Evolutionary conservation across 2,797 vertebrate species (phyloP), one percentile per base, ranked within the genome.

Genomic region (Dromococcyx pavoninus): DNA sequence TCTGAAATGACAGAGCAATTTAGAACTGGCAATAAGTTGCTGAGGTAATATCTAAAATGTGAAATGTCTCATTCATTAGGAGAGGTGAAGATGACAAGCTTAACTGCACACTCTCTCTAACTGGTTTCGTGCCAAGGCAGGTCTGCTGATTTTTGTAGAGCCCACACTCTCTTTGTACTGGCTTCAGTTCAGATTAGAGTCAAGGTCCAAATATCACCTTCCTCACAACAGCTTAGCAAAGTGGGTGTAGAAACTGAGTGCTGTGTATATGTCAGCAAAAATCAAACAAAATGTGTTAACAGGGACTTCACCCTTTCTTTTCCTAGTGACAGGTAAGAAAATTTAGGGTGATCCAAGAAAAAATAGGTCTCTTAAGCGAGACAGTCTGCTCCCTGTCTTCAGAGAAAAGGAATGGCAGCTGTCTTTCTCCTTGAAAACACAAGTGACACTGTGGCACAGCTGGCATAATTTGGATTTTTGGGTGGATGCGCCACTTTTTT

Each of bases 401-500:
- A 43, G 66, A 79, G 56, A 57, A 76, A n/a, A 46, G 71, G 44
- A 75, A 37, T 83, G 93, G 77, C 86, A 94, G 78, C 88, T 96
- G 88, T 94, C 83, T 71, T 91, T 86, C 89, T 86, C 85, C 83
- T 92, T 93, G 78, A 76, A 91, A 86, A 51, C 62, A 76, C 56
- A 84, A 90, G 65, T 82, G 91, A 72, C 89, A 56, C 37, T 18
- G 12, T 70, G 56, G 56, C 95, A 93, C 94, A 96, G 94, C 94
- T 96, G 96, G 81, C 93, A 92, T 96, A 75, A 91, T 91, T 94
- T 22, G 4, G 32, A 93, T 91, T 93, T 94, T 94, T 88, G 85
- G 90, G 76, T 87, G 79, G 76, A 82, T 74, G 51, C 11, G 4
- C 56, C 65, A 54, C 87, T 95, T 95, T 88, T 93, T 88, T 95